Conservation (phyloP, 2,113 vertebrate genomes). For the Pithys albifrons region DNA sequence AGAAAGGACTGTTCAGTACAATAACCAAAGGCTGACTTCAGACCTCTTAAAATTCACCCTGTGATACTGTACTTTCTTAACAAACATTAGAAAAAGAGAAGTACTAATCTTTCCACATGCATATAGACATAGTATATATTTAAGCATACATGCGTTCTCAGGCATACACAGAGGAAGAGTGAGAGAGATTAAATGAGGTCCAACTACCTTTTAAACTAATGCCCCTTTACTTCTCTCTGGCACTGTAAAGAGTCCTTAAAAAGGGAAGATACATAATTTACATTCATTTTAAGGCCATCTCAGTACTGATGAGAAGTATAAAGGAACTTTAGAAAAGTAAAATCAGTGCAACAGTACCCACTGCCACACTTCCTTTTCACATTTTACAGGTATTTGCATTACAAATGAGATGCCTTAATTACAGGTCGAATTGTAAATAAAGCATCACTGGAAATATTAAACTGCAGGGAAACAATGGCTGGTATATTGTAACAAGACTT, state of each 20-base stretch:
- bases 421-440: constrained; percentile 47
- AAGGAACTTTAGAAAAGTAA: constrained; percentile 16
- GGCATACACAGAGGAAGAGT: neutral
- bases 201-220: constrained; percentile 4
- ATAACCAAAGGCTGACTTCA: neutral
- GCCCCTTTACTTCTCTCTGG: neutral
- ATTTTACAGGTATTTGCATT: constrained; percentile 27
- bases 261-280: neutral
- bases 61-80: neutral
- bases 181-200: neutral
- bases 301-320: neutral
- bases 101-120: neutral
- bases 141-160: neutral
- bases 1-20: neutral
- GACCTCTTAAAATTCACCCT: neutral
- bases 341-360: neutral
- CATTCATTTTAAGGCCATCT: neutral
- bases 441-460: constrained; percentile 45
- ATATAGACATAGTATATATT: neutral
- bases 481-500: neutral
- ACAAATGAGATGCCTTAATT: constrained; percentile 43
- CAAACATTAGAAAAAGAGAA: neutral
- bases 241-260: neutral
- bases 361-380: neutral
- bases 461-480: neutral